Conservation (phyloP, 2,113 vertebrate genomes). For the Malurus elegans region DNA sequence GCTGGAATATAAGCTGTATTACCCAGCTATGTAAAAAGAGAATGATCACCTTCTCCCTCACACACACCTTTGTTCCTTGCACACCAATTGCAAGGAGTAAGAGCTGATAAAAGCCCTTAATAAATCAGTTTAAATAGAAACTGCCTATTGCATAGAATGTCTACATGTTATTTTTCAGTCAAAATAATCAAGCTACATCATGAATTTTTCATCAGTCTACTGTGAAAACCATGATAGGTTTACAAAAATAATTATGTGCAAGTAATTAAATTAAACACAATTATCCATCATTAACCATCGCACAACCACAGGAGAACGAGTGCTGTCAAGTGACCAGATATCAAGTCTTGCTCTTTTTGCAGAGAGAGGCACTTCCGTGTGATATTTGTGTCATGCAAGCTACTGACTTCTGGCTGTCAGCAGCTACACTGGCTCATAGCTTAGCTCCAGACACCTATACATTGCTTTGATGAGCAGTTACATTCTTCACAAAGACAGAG, state of each 20-base stretch:
- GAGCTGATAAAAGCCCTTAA: not conserved
- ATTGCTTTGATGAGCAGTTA: not conserved
- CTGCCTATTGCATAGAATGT: not conserved
- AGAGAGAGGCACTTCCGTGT: slow-evolving; percentile 64
- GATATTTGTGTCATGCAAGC: not conserved
- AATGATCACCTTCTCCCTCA: not conserved
- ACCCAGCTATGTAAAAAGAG: not conserved
- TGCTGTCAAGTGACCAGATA: slow-evolving; percentile 19
- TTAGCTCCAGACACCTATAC: not conserved
- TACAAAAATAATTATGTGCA: slow-evolving; percentile 30
- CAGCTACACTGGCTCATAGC: not conserved
- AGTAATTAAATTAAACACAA: slow-evolving; percentile 29
- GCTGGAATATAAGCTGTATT: not conserved
- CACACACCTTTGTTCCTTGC: not conserved
- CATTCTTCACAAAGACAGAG: slow-evolving; percentile 3
- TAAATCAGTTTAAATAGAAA: not conserved
- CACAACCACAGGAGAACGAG: slow-evolving; percentile 8
- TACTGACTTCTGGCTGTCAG: not conserved
- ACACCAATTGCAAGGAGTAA: not conserved
- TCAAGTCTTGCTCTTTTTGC: slow-evolving; percentile 33
- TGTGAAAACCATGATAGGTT: not conserved
- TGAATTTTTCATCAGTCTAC: not conserved
- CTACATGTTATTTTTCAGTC: not conserved
- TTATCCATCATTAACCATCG: slow-evolving; percentile 41
- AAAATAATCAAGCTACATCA: not conserved